Evolutionary conservation across 2,113 vertebrate species (phyloP), one percentile per base, ranked within the genome.

Genomic region (Catagonus wagneri): DNA sequence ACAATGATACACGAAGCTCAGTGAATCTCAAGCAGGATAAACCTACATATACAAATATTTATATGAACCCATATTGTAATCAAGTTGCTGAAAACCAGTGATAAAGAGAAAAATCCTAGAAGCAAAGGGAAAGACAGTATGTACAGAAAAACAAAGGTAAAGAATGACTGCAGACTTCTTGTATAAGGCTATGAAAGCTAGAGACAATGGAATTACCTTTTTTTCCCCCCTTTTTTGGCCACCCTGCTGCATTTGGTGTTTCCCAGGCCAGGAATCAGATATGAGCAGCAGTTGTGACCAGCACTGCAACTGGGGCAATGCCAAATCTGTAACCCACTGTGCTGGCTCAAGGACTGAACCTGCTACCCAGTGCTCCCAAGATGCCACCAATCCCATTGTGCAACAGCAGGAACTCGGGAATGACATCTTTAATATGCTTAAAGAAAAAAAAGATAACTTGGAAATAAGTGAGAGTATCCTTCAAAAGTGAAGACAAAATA

Each of bases 381-480:
- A 44, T 44, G 44, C 44, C 44, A 44, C 44, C 44, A 44, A 8
- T 44, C 44, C 44, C 44, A 44, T 44, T 44, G 44, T 44, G 44
- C 44, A 4, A 44, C 8, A 44, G 44, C 44, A 8, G 44, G 5
- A 44, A 44, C 44, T 44, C 44, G 4, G 44, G 44, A 60, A 60
- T 36, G 60, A 13, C n/a, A 61, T 89, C 17, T 75, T 88, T 60
- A 58, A 79, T 32, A 29, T 75, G 11, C n/a, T 39, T 61, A 83
- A 71, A 74, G 27, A 54, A 83, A 83, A 88, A 52, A 27, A 72
- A 17, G 39, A 79, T 4, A 90, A 29, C 56, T 71, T 95, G 88
- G 54, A 85, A 85, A n/a, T 61, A 71, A 63, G 78, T 58, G 68
- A 58, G 80, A 85, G 52, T 84, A 50, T 95, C 50, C 39, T 95